A percentile compares a stretch with the other conserved stretches of the same genome.
Conservation (phyloP, 1,140 invertebrate species). For the Glossosoma conforme region DNA sequence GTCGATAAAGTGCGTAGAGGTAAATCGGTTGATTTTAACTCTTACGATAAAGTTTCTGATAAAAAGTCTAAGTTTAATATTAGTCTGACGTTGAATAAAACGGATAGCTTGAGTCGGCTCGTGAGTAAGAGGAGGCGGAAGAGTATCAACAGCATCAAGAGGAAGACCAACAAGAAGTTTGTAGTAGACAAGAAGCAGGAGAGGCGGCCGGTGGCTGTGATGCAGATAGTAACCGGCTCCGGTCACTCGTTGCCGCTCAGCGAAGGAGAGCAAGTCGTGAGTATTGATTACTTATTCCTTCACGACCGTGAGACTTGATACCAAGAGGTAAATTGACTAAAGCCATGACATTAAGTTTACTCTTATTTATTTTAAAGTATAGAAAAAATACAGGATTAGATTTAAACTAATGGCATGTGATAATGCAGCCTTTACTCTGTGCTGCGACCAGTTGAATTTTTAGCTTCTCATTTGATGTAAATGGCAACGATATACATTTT, state of each 20-base stretch:
- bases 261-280: conserved; percentile 56
- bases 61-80: conserved; percentile 25
- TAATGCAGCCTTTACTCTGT: too few relatives aligned
- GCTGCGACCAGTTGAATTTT: neutral
- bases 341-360: too few relatives aligned
- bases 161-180: conserved; percentile 1
- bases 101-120: conserved; percentile 8
- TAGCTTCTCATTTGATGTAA: neutral
- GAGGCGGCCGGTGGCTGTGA: conserved; percentile 36
- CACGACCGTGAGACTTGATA: too few relatives aligned
- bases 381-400: neutral
- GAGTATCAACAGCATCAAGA: neutral
- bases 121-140: conserved; percentile 12
- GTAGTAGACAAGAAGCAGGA: neutral
- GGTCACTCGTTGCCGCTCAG: conserved; percentile 50
- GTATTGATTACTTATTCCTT: too few relatives aligned
- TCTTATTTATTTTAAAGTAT: neutral
- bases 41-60: neutral
- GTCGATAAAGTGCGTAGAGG: conserved; percentile 4
- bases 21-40: conserved; percentile 8
- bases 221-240: conserved; percentile 49
- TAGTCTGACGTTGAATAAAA: conserved; percentile 16
- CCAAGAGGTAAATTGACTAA: too few relatives aligned
- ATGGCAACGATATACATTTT: too few relatives aligned
- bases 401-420: too few relatives aligned